These are phyloP conservation scores for Drosophila mojavensis DNA, from an alignment of 1,140 invertebrate species.

Conservation along the genomic window DNA sequence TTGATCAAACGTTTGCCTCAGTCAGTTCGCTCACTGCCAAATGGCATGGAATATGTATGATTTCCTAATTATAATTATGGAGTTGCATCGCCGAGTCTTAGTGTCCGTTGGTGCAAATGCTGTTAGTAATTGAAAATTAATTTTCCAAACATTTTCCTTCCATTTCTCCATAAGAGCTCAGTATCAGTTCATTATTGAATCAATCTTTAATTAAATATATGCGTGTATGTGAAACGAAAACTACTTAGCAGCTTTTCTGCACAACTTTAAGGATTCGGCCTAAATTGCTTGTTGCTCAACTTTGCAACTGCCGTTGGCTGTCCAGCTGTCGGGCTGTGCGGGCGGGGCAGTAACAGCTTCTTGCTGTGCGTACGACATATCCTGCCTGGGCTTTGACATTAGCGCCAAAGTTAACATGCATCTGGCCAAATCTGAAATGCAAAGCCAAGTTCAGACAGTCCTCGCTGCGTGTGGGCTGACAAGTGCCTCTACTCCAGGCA, in stretches of 20 bases:
- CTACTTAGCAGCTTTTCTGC: too few relatives aligned
- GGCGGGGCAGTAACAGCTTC: conserved; percentile 28
- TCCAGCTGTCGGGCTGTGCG: conserved; percentile 3
- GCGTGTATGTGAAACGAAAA: too few relatives aligned
- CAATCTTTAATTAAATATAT: too few relatives aligned
- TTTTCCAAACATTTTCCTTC: neutral
- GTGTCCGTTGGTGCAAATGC: neutral
- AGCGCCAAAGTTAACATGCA: conserved; percentile 73
- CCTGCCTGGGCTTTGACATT: conserved; percentile 67
- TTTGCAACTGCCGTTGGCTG: conserved; percentile 42
- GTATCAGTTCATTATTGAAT: too few relatives aligned
- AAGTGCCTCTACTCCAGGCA: conserved; percentile 14
- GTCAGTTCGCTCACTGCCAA: neutral
- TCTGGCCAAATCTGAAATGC: conserved; percentile 28
- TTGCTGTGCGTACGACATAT: conserved; percentile 70
- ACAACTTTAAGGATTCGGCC: neutral
- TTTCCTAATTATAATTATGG: neutral
- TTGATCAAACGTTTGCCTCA: neutral
- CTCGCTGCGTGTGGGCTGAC: conserved; percentile 48
- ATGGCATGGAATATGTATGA: too few relatives aligned
- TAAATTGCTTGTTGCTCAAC: conserved; percentile 47
- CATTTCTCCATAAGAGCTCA: neutral
- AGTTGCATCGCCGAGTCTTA: neutral
- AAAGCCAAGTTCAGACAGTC: conserved; percentile 43
- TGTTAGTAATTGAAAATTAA: neutral